Conservation (phyloP, 2,113 vertebrate genomes). For the Anoplopoma fimbria region DNA sequence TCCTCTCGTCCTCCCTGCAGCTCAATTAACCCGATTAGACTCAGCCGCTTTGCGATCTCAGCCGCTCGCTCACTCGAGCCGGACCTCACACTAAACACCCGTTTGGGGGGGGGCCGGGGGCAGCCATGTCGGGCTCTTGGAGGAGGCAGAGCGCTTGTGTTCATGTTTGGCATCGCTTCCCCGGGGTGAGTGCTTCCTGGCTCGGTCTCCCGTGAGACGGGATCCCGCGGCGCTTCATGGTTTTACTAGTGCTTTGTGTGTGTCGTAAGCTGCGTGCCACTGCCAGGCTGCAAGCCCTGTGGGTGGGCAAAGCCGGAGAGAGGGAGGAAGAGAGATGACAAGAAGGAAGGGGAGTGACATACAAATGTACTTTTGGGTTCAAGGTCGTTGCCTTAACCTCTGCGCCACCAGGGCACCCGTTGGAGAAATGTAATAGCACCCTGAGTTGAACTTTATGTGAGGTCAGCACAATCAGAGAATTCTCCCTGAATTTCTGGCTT, state of each 20-base stretch:
- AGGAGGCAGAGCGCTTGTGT: constrained; percentile 34
- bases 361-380: not conserved
- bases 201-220: constrained; percentile 23
- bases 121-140: constrained; percentile 26
- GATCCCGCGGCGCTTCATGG: constrained; percentile 27
- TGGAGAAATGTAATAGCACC: not conserved
- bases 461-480: not conserved
- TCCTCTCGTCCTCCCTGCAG: constrained; percentile 14
- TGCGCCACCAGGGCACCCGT: not conserved
- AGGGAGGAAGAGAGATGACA: not conserved
- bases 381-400: not conserved
- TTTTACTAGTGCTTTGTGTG: not conserved
- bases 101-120: not conserved
- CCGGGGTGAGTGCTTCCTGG: constrained; percentile 46
- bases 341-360: not conserved
- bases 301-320: constrained; percentile 15
- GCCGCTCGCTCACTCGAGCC: constrained; percentile 19
- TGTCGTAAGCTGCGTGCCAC: constrained; percentile 1
- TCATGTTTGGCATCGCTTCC: constrained; percentile 49
- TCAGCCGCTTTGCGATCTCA: constrained; percentile 38
- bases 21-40: constrained; percentile 36
- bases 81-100: too few species aligned
- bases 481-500: not conserved
- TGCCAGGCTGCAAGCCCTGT: not conserved
- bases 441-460: not conserved